Conservation (phyloP, 1,140 invertebrate genomes). For the Zaprionus ghesquierei region DNA sequence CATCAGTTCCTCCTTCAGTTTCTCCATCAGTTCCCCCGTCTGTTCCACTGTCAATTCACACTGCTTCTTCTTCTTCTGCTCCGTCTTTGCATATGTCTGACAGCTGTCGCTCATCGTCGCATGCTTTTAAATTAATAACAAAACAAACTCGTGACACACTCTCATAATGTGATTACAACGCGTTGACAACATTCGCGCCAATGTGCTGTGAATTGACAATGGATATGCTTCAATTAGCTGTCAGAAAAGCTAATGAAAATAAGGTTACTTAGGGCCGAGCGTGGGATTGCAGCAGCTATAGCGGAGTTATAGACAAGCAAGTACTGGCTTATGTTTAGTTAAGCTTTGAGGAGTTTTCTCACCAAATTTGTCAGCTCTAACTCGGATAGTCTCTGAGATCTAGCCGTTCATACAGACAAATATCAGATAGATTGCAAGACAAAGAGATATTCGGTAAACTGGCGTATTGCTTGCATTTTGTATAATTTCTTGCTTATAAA, state of each 20-base stretch:
- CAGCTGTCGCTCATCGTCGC: conserved; percentile 43
- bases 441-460: background rate
- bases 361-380: background rate
- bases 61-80: background rate
- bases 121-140: conserved; percentile 61
- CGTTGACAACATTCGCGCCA: conserved; percentile 9
- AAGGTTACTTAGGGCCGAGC: background rate
- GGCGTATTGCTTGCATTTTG: too few relatives aligned
- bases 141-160: conserved; percentile 69
- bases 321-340: background rate
- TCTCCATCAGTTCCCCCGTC: background rate
- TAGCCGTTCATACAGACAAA: background rate
- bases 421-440: background rate
- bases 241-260: conserved; percentile 18
- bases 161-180: conserved; percentile 68
- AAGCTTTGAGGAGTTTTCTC: background rate
- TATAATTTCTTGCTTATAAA: too few relatives aligned
- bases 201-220: conserved; percentile 32
- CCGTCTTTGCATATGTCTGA: conserved; percentile 55
- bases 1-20: too few relatives aligned
- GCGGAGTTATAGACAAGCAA: background rate
- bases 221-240: conserved; percentile 33
- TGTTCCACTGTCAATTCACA: too few relatives aligned
- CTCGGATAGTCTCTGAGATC: background rate
- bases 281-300: background rate